These are phyloP conservation scores for Hystrix cristata DNA, from an alignment of 2,113 vertebrate species.

Conservation along the genomic window DNA sequence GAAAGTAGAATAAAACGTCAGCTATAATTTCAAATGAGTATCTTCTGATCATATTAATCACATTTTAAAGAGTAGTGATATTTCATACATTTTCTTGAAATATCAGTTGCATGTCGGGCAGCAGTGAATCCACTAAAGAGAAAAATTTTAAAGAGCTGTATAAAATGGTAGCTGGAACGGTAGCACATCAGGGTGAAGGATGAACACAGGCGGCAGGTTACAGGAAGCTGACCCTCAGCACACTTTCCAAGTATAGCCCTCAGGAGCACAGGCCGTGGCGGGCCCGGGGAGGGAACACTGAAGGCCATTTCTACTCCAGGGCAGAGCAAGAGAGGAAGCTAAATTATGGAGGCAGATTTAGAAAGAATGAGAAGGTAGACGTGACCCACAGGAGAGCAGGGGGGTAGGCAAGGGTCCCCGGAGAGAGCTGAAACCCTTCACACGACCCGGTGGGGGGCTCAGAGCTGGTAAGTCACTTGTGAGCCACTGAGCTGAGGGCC, in stretches of 20 bases:
- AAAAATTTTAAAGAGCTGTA: neutral
- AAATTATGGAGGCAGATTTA: neutral
- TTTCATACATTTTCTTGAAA: neutral
- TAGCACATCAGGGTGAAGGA: neutral
- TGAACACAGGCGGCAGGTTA: rapidly evolving
- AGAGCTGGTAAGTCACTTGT: neutral
- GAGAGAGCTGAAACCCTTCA: rapidly evolving
- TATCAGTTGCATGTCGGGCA: neutral
- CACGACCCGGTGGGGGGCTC: neutral
- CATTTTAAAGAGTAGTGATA: neutral
- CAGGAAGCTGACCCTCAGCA: too few species aligned
- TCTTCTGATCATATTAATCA: neutral
- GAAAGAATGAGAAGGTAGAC: neutral
- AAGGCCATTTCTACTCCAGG: neutral
- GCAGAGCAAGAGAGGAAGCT: neutral
- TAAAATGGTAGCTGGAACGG: neutral
- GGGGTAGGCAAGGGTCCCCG: rapidly evolving
- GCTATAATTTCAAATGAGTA: neutral
- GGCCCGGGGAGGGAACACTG: neutral
- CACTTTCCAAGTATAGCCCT: neutral
- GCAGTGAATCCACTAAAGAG: neutral
- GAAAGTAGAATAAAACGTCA: neutral
- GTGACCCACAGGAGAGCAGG: neutral
- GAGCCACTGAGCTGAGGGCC: neutral
- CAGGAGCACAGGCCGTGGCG: too few species aligned